Conservation (phyloP, 2,888 invertebrate genomes). For the Drosophila anomalipes region DNA sequence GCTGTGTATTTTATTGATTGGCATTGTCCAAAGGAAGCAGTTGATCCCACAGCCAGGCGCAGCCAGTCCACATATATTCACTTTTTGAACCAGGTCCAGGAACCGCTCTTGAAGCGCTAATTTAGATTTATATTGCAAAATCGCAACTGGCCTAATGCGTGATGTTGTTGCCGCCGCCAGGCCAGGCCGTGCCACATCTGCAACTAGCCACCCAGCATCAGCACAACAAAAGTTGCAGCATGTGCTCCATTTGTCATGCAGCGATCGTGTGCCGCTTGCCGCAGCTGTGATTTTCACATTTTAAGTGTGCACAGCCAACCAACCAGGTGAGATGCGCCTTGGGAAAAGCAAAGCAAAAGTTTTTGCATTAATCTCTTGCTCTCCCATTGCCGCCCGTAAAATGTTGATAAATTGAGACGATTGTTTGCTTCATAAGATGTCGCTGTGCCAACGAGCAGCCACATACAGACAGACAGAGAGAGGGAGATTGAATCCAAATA, state of each 20-base stretch:
- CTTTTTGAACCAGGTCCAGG: conserved; percentile 48
- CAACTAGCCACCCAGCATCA: conserved; percentile 37
- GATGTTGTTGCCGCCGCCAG: conserved; percentile 62
- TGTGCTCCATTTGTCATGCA: conserved; percentile 73
- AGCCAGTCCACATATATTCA: conserved; percentile 4
- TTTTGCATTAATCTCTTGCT: conserved; percentile 48
- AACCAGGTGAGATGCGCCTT: conserved; percentile 25
- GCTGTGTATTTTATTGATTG: conserved; percentile 66
- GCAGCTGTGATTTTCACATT: conserved; percentile 55
- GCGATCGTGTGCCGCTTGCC: conserved; percentile 68
- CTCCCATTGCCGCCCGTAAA: conserved; percentile 23
- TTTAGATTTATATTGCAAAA: conserved; percentile 82
- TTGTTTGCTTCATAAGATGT: conserved; percentile 59
- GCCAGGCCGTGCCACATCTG: conserved; percentile 26
- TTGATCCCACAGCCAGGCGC: conserved; percentile 11
- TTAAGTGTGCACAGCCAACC: conserved; percentile 34
- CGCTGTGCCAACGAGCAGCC: conserved; percentile 46
- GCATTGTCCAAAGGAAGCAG: conserved; percentile 47
- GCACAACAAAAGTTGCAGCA: conserved; percentile 52
- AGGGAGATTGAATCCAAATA: conserved; percentile 51
- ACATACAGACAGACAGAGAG: neutral
- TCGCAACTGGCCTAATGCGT: conserved; percentile 77
- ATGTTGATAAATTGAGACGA: conserved; percentile 75
- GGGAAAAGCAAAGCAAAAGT: conserved; percentile 26
- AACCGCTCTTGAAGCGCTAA: conserved; percentile 66